phyloP scores from a whole-genome alignment of 2,797 vertebrate species.

The Eptatretus atami region DNA sequence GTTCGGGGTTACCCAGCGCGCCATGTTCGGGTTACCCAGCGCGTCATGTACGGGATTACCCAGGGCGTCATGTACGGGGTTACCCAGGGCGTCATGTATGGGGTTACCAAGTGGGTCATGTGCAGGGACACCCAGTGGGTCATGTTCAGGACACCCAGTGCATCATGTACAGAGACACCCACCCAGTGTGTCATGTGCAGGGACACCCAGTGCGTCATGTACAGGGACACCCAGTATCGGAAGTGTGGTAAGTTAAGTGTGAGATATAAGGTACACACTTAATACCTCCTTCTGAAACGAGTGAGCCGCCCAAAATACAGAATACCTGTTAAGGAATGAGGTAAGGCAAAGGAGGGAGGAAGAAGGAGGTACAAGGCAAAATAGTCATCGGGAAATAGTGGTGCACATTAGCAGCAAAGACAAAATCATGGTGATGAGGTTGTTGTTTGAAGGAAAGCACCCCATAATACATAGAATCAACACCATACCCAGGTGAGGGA shows the following conservation, averaged over 20 bases:
- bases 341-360: slow-evolving; percentile 1
- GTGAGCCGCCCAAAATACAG: slow-evolving; percentile 76
- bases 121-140: too few relatives aligned
- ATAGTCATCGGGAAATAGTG: slow-evolving; percentile 7
- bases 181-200: not conserved
- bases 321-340: slow-evolving; percentile 30
- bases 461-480: not conserved
- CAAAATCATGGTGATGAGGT: not conserved
- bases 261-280: not conserved
- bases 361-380: not conserved
- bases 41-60: too few relatives aligned
- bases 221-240: not conserved
- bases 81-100: too few relatives aligned
- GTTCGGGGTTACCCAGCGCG: too few relatives aligned
- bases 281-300: slow-evolving; percentile 94
- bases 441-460: not conserved
- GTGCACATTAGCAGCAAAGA: not conserved
- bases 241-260: not conserved
- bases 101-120: too few relatives aligned
- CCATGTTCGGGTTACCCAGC: too few relatives aligned
- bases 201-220: too few relatives aligned
- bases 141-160: too few relatives aligned
- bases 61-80: too few relatives aligned
- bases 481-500: slow-evolving; percentile 64
- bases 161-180: not conserved